Evolutionary conservation across 1,140 invertebrate genomes (phyloP).

Genomic region (Asbolus verrucosus): DNA sequence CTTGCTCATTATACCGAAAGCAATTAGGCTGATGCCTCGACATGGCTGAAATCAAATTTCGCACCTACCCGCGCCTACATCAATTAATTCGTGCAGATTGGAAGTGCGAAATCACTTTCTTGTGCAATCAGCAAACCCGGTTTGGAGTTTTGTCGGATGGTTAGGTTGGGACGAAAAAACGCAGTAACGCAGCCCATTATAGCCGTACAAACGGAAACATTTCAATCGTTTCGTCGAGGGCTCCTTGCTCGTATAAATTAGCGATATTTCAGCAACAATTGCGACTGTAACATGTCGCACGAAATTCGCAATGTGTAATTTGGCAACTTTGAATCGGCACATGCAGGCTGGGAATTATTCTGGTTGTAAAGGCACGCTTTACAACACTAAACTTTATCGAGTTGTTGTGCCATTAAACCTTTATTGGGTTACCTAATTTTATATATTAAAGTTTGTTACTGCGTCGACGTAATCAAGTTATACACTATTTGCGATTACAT

Average conservation of each 20-base stretch:
- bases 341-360: slow-evolving; percentile 11
- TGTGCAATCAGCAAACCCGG: not conserved
- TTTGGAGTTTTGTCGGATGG: too few relatives aligned
- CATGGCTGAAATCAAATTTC: slow-evolving; percentile 22
- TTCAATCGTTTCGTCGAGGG: too few relatives aligned
- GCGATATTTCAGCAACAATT: too few relatives aligned
- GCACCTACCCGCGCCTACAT: slow-evolving; percentile 1
- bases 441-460: slow-evolving; percentile 37
- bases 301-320: slow-evolving; percentile 9
- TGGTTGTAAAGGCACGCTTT: slow-evolving; percentile 19
- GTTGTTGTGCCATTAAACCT: slow-evolving; percentile 36
- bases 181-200: too few relatives aligned
- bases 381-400: slow-evolving; percentile 29
- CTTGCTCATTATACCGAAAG: slow-evolving; percentile 1
- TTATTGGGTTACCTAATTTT: slow-evolving; percentile 36
- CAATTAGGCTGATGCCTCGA: slow-evolving; percentile 18
- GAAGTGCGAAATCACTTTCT: not conserved
- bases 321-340: slow-evolving; percentile 11
- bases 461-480: slow-evolving; percentile 17
- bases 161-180: too few relatives aligned
- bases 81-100: not conserved
- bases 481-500: slow-evolving; percentile 17
- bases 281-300: too few relatives aligned
- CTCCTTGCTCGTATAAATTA: too few relatives aligned
- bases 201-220: too few relatives aligned